A percentile compares a stretch with the other conserved stretches of the same genome.
Conservation (phyloP, 2,113 vertebrate genomes). For the Hyperoodon ampullatus region DNA sequence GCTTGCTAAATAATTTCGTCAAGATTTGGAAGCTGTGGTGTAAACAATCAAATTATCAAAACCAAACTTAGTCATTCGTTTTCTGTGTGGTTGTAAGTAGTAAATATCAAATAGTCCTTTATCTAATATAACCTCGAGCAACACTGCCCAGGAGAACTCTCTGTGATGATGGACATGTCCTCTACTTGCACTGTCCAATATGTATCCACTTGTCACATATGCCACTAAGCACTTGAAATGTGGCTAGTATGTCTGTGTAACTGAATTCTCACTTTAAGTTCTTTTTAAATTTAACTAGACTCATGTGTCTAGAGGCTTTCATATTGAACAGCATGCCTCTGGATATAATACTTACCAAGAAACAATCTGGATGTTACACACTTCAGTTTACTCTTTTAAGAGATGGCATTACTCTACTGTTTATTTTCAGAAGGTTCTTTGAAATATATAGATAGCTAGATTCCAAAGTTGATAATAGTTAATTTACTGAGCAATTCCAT, state of each 20-base stretch:
- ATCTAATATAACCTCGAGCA: background rate
- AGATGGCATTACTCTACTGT: background rate
- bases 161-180: background rate
- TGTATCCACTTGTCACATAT: background rate
- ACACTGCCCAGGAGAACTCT: background rate
- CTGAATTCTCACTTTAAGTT: background rate
- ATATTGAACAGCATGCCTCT: background rate
- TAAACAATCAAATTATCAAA: background rate
- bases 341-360: background rate
- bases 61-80: background rate
- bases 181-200: rapidly evolving
- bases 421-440: background rate
- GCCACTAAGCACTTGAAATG: background rate
- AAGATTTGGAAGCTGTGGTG: constrained; percentile 15
- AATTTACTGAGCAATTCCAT: background rate
- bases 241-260: background rate
- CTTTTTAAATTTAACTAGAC: constrained; percentile 2
- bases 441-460: background rate
- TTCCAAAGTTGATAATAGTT: background rate
- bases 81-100: background rate
- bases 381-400: background rate
- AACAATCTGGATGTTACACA: background rate
- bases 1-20: constrained; percentile 61
- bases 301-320: background rate
- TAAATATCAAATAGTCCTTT: background rate